Evolutionary conservation across 1,140 invertebrate genomes (phyloP).

Genomic region (Dufourea novaeangliae): DNA sequence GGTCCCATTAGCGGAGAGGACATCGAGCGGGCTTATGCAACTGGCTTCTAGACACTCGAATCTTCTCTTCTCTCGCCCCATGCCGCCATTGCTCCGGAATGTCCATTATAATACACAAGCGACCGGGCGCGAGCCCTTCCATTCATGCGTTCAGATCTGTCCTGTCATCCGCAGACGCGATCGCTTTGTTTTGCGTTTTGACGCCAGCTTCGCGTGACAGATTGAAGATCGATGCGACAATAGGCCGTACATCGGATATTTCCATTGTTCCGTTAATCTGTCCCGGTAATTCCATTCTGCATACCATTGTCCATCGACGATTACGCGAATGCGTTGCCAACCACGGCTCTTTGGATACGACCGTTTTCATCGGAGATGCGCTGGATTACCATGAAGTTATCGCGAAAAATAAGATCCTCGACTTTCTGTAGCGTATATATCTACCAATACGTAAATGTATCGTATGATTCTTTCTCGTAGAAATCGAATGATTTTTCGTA

Average conservation of each 20-base stretch:
- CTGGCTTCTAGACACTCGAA: neutral
- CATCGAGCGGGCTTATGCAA: slow-evolving; percentile 1
- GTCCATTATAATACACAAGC: slow-evolving; percentile 3
- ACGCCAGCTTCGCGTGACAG: slow-evolving; percentile 8
- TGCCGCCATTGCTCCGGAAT: neutral
- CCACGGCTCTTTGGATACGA: no score
- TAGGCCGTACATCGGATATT: slow-evolving; percentile 24
- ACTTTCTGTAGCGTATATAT: no score
- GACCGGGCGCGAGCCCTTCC: neutral
- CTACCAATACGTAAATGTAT: no score
- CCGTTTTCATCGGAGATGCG: no score
- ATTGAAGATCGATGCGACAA: slow-evolving; percentile 29
- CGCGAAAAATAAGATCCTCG: no score
- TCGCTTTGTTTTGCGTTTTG: slow-evolving; percentile 45
- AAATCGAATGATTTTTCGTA: no score
- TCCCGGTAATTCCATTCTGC: slow-evolving; percentile 8
- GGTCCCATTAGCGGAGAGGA: neutral
- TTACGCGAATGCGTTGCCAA: neutral
- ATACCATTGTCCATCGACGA: neutral
- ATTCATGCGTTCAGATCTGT: slow-evolving; percentile 37
- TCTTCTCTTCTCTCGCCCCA: no score
- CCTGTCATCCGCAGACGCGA: slow-evolving; percentile 37
- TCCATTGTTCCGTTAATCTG: slow-evolving; percentile 17
- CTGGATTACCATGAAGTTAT: no score
- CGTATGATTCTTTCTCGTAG: no score